phyloP scores from a whole-genome alignment of 37 sponge, comb jelly and placozoan species.

The Crambe crambe region DNA sequence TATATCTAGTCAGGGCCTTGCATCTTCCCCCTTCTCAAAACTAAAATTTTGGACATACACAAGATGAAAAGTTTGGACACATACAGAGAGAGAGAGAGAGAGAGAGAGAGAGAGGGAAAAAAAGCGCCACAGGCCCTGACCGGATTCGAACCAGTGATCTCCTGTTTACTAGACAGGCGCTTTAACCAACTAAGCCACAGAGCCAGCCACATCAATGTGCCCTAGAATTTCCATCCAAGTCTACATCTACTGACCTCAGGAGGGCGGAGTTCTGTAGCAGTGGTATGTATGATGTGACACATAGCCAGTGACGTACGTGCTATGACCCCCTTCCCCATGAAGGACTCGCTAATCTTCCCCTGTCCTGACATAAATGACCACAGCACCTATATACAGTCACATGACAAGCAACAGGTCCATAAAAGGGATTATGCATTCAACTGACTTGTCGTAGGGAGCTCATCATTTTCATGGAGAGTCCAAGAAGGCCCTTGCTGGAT shows the following conservation, averaged over 20 bases:
- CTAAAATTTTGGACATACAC: too few relatives aligned
- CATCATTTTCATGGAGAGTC: conserved; percentile 27
- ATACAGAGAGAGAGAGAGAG: too few relatives aligned
- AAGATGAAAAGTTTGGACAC: too few relatives aligned
- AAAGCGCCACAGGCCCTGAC: too few relatives aligned
- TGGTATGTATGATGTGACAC: conserved; percentile 29
- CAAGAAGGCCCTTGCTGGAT: conserved; percentile 9
- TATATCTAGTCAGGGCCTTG: conserved; percentile 83
- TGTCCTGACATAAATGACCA: conserved; percentile 54
- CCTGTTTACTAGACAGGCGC: too few relatives aligned
- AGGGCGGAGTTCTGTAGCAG: not conserved
- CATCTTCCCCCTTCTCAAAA: not conserved
- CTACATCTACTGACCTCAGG: too few relatives aligned
- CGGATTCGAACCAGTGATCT: too few relatives aligned
- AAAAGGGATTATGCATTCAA: too few relatives aligned
- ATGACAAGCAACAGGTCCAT: not conserved
- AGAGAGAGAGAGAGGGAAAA: too few relatives aligned
- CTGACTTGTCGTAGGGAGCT: conserved; percentile 28
- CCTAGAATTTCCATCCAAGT: too few relatives aligned
- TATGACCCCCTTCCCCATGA: conserved; percentile 80
- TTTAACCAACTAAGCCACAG: too few relatives aligned
- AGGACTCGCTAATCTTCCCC: conserved; percentile 49
- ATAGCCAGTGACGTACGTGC: conserved; percentile 29
- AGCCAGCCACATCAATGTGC: too few relatives aligned
- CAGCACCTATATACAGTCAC: conserved; percentile 58